Conservation (phyloP, 2,888 invertebrate species). For the Melanostoma scalare region DNA sequence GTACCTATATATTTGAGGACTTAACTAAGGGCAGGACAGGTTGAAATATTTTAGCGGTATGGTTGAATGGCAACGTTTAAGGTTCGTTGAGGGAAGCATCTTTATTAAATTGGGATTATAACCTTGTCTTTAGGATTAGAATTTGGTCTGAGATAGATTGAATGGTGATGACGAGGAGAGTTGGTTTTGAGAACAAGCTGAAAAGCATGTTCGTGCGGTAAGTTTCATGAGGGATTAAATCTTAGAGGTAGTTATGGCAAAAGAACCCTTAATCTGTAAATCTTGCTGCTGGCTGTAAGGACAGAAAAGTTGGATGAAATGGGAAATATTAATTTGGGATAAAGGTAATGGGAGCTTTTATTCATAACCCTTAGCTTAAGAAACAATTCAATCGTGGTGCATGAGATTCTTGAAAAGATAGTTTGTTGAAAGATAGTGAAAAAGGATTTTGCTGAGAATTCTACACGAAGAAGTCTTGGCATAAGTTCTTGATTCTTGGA, state of each 20-base stretch:
- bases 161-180: background rate
- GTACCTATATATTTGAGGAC: constrained; percentile 17
- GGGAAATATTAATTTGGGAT: background rate
- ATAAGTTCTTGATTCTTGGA: too few species aligned
- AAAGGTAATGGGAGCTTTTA: too few species aligned
- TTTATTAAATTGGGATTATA: constrained; percentile 6
- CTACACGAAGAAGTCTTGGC: too few species aligned
- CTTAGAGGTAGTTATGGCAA: background rate
- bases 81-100: background rate
- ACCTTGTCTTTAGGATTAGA: constrained; percentile 19
- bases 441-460: too few species aligned
- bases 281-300: background rate
- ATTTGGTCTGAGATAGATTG: background rate
- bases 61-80: constrained; percentile 29
- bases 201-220: background rate
- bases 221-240: background rate
- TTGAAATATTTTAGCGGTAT: constrained; percentile 17
- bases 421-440: too few species aligned
- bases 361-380: too few species aligned
- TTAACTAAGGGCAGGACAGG: background rate
- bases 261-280: background rate
- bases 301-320: too few species aligned
- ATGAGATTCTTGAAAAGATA: too few species aligned
- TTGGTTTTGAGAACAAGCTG: background rate
- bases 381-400: too few species aligned